These are phyloP conservation scores for Toxotes lorentzi DNA, from an alignment of 2,797 vertebrate species.

Conservation along the genomic window DNA sequence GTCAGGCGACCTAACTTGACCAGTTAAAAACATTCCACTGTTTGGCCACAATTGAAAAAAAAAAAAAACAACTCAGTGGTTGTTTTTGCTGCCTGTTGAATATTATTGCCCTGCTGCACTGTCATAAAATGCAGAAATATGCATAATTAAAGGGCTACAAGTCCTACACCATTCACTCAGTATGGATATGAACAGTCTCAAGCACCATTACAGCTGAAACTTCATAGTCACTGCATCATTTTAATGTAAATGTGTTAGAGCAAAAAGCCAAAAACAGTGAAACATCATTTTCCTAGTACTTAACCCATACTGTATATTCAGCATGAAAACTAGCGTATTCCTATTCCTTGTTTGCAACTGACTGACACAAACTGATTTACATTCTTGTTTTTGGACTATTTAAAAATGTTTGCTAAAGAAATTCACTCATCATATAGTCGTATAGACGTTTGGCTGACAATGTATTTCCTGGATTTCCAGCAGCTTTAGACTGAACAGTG, in stretches of 20 bases:
- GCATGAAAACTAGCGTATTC: neutral
- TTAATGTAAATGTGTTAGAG: neutral
- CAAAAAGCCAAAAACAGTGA: constrained; percentile 8
- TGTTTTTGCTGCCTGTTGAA: constrained; percentile 40
- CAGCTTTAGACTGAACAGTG: constrained; percentile 8
- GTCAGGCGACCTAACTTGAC: constrained; percentile 42
- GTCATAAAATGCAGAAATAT: constrained; percentile 47
- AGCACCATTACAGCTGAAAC: neutral
- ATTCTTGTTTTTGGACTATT: neutral
- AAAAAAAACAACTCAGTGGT: constrained; percentile 26
- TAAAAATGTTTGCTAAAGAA: neutral
- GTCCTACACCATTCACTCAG: neutral
- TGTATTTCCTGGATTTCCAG: neutral
- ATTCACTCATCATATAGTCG: neutral
- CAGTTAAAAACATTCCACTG: constrained; percentile 56
- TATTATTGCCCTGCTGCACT: constrained; percentile 34
- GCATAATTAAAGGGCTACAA: constrained; percentile 27
- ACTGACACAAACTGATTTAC: neutral
- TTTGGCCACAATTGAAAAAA: constrained; percentile 45
- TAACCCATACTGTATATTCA: neutral
- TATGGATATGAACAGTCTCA: neutral
- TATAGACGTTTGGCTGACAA: neutral
- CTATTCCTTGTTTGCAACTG: neutral
- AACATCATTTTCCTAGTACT: neutral
- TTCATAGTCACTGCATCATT: neutral